Percentiles rank a stretch among this genome's conserved stretches.
These are phyloP conservation scores for Monoplex corrugatus DNA, from an alignment of 2,888 invertebrate genomes.

Conservation along the genomic window DNA sequence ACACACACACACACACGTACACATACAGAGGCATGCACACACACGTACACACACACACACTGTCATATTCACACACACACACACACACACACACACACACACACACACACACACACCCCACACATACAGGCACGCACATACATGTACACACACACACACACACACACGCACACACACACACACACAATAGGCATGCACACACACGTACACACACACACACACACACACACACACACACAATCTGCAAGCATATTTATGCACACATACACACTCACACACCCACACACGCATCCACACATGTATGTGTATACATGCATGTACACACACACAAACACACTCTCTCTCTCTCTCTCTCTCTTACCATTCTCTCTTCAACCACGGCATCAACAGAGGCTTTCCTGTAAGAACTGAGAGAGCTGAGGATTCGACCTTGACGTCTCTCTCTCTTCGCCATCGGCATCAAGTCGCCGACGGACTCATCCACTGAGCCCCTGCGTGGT, in stretches of 20 bases:
- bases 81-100: neutral
- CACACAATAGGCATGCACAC: no score
- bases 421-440: conserved; percentile 13
- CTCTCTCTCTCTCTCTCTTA: neutral
- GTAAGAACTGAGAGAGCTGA: conserved; percentile 45
- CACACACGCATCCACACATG: neutral
- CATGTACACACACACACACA: no score
- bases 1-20: neutral
- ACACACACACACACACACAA: neutral
- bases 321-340: neutral
- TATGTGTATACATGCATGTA: no score
- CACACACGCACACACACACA: neutral
- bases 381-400: neutral
- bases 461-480: neutral
- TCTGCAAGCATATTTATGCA: no score
- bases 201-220: neutral
- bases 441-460: neutral
- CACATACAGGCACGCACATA: neutral
- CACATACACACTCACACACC: neutral
- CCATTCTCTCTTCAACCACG: neutral
- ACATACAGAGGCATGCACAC: neutral
- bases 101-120: neutral
- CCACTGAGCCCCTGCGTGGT: neutral
- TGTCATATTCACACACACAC: neutral
- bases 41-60: neutral